Evolutionary conservation across 1,140 invertebrate genomes (phyloP).

Genomic region (Conopomorpha cramerella): DNA sequence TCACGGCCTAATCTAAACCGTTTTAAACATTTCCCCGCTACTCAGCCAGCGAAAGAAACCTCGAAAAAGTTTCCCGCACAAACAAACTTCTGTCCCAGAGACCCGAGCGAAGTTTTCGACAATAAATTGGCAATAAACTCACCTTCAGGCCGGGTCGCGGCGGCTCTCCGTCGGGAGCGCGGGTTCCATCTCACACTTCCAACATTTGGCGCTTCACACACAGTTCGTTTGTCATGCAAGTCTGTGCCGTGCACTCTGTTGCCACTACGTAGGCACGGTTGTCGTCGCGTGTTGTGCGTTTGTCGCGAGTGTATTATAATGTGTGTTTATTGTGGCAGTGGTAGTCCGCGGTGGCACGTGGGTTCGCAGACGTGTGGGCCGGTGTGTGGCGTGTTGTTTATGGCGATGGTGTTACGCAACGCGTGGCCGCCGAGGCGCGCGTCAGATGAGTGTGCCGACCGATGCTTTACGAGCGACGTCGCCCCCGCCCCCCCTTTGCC

Average conservation of each 20-base stretch:
- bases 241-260: no score
- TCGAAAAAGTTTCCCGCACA: conserved; percentile 36
- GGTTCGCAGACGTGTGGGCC: conserved; percentile 23
- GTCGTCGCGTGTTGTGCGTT: no score
- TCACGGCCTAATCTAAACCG: conserved; percentile 10
- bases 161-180: conserved; percentile 44
- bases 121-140: conserved; percentile 55
- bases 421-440: conserved; percentile 54
- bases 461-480: conserved; percentile 58
- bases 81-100: conserved; percentile 30
- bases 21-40: conserved; percentile 10
- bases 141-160: conserved; percentile 49
- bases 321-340: no score
- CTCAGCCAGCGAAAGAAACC: conserved; percentile 10
- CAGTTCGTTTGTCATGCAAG: no score
- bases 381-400: conserved; percentile 49
- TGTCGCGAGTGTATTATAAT: no score
- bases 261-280: no score
- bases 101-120: conserved; percentile 25
- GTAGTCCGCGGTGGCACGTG: conserved; percentile 43
- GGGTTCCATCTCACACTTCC: conserved; percentile 37
- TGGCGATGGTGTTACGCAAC: conserved; percentile 50
- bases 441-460: conserved; percentile 59
- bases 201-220: conserved; percentile 41
- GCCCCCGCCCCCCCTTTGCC: conserved; percentile 33